phyloP scores from a whole-genome alignment of 2,888 invertebrate genomes.

The Athalia cordata region DNA sequence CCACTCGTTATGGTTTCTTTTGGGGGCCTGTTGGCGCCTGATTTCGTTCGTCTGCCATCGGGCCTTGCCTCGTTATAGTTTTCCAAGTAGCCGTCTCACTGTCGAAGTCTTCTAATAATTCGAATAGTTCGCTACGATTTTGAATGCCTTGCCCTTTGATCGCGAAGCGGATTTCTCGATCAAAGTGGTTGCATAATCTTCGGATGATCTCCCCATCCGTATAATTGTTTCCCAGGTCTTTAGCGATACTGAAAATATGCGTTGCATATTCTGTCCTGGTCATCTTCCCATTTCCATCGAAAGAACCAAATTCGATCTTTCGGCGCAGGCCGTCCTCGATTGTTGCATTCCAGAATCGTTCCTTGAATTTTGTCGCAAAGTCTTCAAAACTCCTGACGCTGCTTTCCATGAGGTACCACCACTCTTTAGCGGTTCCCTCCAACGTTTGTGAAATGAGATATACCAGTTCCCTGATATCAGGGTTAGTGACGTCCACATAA shows the following conservation, averaged over 20 bases:
- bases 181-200: background rate
- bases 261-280: background rate
- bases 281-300: background rate
- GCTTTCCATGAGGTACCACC: background rate
- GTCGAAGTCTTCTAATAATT: background rate
- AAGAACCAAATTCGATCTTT: background rate
- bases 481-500: background rate
- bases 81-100: too few species aligned
- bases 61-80: too few species aligned
- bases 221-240: background rate
- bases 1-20: too few species aligned
- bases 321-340: background rate
- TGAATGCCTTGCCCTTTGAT: background rate
- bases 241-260: background rate
- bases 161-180: background rate
- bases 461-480: background rate
- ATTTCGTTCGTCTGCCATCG: too few species aligned
- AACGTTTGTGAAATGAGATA: background rate
- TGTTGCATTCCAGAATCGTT: conserved; percentile 6
- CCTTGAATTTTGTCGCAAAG: background rate
- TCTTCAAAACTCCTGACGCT: background rate
- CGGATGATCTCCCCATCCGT: background rate
- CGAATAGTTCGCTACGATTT: background rate
- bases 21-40: too few species aligned
- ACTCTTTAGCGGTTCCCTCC: background rate